Conservation (phyloP, 2,113 vertebrate genomes). For the Callorhinus ursinus region DNA sequence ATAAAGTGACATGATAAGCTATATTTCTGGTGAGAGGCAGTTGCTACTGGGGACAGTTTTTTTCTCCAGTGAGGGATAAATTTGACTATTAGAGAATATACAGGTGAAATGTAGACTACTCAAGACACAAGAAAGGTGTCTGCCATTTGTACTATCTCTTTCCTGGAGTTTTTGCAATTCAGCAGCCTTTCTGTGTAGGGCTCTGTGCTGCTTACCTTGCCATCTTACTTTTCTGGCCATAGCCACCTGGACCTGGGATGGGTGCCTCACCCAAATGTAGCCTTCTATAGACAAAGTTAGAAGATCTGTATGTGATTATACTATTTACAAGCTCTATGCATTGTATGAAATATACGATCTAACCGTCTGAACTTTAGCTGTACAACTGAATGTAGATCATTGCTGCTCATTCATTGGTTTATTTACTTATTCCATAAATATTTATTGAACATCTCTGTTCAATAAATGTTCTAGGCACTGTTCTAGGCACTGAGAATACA, state of each 20-base stretch:
- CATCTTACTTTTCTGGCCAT: background rate
- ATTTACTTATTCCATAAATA: background rate
- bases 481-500: background rate
- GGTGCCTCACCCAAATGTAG: background rate
- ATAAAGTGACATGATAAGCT: background rate
- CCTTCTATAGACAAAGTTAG: slow-evolving; percentile 23
- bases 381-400: background rate
- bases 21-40: background rate
- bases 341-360: slow-evolving; percentile 12
- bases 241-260: background rate
- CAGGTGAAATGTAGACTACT: background rate
- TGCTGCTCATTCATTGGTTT: slow-evolving; percentile 34
- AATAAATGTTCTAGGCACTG: background rate
- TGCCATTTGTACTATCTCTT: background rate
- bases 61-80: background rate
- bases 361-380: background rate
- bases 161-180: background rate
- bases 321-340: background rate
- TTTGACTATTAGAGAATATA: slow-evolving; percentile 32
- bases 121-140: background rate
- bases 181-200: background rate
- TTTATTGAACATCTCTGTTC: background rate
- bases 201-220: background rate
- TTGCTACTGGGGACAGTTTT: background rate
- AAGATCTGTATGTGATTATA: background rate